Conservation (phyloP, 2,113 vertebrate species). For the Stegostoma tigrinum region DNA sequence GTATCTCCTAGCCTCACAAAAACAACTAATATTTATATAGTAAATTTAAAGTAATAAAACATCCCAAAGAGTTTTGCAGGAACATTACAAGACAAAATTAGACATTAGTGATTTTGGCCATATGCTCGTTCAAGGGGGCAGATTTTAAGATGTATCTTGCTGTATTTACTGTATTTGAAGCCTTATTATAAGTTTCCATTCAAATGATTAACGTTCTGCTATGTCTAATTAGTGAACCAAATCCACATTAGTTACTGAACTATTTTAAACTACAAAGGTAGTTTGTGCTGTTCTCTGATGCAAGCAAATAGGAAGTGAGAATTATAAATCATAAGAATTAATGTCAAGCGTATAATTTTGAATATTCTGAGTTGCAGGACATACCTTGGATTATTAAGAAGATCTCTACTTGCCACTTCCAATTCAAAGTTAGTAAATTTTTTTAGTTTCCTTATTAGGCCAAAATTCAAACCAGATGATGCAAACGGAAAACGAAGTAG, state of each 20-base stretch:
- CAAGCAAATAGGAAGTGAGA: background rate
- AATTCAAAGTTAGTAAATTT: constrained; percentile 69
- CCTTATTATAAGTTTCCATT: background rate
- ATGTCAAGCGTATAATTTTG: background rate
- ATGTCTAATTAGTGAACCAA: background rate
- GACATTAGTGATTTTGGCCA: no score
- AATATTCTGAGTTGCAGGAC: background rate
- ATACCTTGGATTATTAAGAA: constrained; percentile 69
- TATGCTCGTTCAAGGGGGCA: no score
- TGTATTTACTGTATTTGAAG: background rate
- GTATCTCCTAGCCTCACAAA: background rate
- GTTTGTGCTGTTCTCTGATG: background rate
- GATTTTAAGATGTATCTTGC: no score
- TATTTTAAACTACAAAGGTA: background rate
- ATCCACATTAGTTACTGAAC: background rate
- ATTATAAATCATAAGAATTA: background rate
- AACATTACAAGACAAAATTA: no score
- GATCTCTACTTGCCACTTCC: constrained; percentile 60
- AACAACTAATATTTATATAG: no score
- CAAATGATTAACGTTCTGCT: background rate
- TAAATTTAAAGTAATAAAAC: no score
- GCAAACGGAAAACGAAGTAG: constrained; percentile 73
- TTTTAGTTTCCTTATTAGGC: constrained; percentile 68
- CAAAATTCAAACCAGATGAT: constrained; percentile 72
- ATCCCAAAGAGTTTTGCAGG: no score